Percentiles rank a stretch among this genome's conserved stretches.
These are phyloP conservation scores for Sebastes diaconus DNA, from an alignment of 2,797 vertebrate genomes.

Conservation along the genomic window DNA sequence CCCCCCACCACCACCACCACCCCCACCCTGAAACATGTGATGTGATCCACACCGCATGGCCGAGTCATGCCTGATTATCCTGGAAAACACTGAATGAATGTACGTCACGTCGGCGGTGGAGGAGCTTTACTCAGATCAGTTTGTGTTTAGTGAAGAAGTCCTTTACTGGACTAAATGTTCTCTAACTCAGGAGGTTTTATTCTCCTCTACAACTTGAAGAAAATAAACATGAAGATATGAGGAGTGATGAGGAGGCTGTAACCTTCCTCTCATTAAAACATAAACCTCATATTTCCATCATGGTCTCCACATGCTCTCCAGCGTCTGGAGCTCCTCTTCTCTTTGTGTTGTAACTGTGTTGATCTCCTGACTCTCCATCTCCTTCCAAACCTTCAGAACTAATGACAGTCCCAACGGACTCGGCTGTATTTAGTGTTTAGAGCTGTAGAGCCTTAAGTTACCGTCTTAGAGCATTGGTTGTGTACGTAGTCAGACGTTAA, in stretches of 20 bases:
- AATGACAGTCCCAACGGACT: too few relatives aligned
- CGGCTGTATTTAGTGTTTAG: too few relatives aligned
- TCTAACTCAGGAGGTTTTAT: too few relatives aligned
- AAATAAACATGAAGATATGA: not conserved
- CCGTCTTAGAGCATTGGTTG: too few relatives aligned
- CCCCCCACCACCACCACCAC: not conserved
- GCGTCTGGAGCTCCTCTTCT: too few relatives aligned
- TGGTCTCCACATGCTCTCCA: too few relatives aligned
- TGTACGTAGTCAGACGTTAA: too few relatives aligned
- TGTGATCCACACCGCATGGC: constrained; percentile 53
- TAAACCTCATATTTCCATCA: too few relatives aligned
- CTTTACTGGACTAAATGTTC: too few relatives aligned
- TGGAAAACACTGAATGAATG: not conserved
- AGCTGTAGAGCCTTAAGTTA: not conserved
- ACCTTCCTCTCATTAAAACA: not conserved
- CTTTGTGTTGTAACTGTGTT: not conserved
- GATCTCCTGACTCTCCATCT: not conserved
- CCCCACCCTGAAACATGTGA: constrained; percentile 34
- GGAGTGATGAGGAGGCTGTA: not conserved
- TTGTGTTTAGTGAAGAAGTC: too few relatives aligned
- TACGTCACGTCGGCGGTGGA: too few relatives aligned
- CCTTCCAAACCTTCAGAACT: not conserved
- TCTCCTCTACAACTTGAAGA: not conserved
- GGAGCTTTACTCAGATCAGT: too few relatives aligned
- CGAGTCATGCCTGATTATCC: constrained; percentile 54